Conservation (phyloP, 2,888 invertebrate genomes). For the Agrotis clavis region DNA sequence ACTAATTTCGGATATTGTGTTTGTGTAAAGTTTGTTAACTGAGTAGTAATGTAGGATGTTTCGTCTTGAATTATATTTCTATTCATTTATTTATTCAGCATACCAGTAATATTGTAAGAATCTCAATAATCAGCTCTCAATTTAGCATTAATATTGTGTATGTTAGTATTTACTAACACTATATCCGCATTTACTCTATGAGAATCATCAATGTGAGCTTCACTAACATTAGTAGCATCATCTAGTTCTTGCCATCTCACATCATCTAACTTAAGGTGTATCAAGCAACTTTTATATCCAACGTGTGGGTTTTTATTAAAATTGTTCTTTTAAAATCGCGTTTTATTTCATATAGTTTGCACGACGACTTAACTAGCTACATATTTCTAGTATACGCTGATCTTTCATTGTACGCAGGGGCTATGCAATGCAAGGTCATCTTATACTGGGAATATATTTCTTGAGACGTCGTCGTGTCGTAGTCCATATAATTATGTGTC, state of each 20-base stretch:
- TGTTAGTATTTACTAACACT: conserved; percentile 16
- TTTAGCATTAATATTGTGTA: conserved; percentile 23
- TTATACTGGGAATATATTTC: background rate
- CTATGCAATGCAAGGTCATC: conserved; percentile 4
- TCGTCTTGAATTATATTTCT: background rate
- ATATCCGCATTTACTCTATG: background rate
- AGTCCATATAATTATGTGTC: conserved; percentile 49
- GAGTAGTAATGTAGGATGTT: background rate
- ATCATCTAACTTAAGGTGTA: conserved; percentile 79
- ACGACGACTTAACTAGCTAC: background rate
- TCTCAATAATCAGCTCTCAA: conserved; percentile 14
- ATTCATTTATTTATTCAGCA: background rate
- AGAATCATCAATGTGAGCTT: conserved; percentile 15
- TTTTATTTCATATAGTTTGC: conserved; percentile 80
- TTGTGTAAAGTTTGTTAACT: conserved; percentile 27
- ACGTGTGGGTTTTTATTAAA: conserved; percentile 88
- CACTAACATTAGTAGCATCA: conserved; percentile 14
- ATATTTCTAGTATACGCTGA: background rate
- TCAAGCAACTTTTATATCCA: conserved; percentile 86
- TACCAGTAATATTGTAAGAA: conserved; percentile 14
- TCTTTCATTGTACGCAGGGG: background rate
- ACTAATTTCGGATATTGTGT: background rate
- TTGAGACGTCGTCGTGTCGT: conserved; percentile 1
- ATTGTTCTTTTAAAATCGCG: conserved; percentile 74
- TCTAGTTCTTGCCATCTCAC: conserved; percentile 27